These are phyloP conservation scores for Spodoptera frugiperda DNA, from an alignment of 1,140 invertebrate genomes.

Conservation along the genomic window DNA sequence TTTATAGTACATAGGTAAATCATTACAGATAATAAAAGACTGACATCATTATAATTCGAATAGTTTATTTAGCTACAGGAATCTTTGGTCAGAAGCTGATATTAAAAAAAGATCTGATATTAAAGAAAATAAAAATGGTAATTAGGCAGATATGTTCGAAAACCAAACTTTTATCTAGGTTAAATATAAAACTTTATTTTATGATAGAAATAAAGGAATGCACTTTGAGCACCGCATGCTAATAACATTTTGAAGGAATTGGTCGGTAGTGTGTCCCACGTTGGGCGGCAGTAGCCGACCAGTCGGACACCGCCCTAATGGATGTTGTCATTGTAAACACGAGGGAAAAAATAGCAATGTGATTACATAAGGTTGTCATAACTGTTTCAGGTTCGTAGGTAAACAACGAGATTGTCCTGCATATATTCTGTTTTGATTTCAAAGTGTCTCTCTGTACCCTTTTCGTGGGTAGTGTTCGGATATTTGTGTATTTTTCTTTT, in stretches of 20 bases:
- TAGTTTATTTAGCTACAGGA: no score
- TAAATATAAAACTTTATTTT: no score
- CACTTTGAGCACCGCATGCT: slow-evolving; percentile 58
- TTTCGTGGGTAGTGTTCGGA: slow-evolving; percentile 4
- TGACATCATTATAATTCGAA: neutral
- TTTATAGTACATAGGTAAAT: no score
- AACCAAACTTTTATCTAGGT: no score
- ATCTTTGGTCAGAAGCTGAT: no score
- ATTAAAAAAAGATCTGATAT: no score
- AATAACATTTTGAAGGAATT: slow-evolving; percentile 63
- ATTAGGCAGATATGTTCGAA: no score
- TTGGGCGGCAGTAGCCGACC: slow-evolving; percentile 52
- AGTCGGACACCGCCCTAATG: slow-evolving; percentile 55
- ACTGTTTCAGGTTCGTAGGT: slow-evolving; percentile 39
- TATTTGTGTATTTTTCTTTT: slow-evolving; percentile 27
- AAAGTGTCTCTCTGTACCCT: slow-evolving; percentile 41
- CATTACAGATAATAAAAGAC: no score
- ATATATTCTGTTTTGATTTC: slow-evolving; percentile 44
- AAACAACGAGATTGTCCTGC: slow-evolving; percentile 27
- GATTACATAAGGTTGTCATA: slow-evolving; percentile 47
- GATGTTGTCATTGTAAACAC: slow-evolving; percentile 78
- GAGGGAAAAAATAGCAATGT: slow-evolving; percentile 54
- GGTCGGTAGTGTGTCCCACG: slow-evolving; percentile 56
- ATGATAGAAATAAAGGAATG: neutral
- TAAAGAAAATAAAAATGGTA: no score